A percentile compares a stretch with the other conserved stretches of the same genome.
Conservation (phyloP, 2,797 vertebrate genomes). For the Triplophysa yarkandensis region DNA sequence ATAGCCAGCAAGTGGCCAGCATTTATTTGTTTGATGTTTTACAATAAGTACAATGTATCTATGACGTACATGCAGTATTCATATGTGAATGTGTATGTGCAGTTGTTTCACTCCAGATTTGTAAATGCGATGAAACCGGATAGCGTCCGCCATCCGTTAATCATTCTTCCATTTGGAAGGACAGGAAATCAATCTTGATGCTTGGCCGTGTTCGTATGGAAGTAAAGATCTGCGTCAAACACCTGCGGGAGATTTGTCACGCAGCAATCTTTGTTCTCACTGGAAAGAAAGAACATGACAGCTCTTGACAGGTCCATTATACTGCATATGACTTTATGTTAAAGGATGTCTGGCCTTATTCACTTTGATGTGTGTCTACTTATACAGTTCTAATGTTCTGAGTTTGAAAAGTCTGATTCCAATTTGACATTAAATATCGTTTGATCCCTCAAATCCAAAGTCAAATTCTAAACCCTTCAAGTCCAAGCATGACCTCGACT, state of each 20-base stretch:
- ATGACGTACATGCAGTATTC: conserved; percentile 4
- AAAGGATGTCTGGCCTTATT: conserved; percentile 21
- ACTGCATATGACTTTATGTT: neutral
- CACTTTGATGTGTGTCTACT: conserved; percentile 2
- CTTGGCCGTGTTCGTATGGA: conserved; percentile 26
- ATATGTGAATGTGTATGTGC: conserved; percentile 33
- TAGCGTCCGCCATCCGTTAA: neutral
- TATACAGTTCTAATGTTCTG: neutral
- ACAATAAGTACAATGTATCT: neutral
- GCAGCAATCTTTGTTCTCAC: neutral
- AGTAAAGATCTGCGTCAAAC: conserved; percentile 4
- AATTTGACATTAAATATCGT: neutral
- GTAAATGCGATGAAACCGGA: neutral
- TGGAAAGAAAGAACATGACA: conserved; percentile 3
- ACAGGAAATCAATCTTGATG: conserved; percentile 45
- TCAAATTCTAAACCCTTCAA: neutral
- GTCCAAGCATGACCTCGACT: neutral
- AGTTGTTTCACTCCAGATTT: conserved; percentile 35
- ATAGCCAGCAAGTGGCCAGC: neutral
- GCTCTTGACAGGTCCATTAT: conserved; percentile 22
- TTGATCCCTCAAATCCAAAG: neutral
- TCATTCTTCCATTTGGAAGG: conserved; percentile 26
- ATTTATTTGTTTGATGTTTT: neutral
- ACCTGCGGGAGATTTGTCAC: conserved; percentile 33
- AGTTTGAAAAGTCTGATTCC: neutral